A percentile compares a stretch with the other conserved stretches of the same genome.
These are phyloP conservation scores for Litocranius walleri DNA, from an alignment of 2,113 vertebrate genomes.

Conservation along the genomic window DNA sequence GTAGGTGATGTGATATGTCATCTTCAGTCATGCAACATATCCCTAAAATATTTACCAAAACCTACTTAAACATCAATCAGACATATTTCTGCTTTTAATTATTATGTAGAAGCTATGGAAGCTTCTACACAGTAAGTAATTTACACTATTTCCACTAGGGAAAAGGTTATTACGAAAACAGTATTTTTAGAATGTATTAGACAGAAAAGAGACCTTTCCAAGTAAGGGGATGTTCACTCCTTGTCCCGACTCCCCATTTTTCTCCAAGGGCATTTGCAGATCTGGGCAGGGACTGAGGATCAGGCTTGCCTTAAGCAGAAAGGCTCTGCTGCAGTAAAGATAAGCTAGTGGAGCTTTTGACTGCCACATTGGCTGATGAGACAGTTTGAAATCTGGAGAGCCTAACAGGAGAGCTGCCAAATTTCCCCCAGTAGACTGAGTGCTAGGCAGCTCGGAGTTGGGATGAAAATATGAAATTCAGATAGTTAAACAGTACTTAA, in stretches of 20 bases:
- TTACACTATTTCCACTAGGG: not conserved
- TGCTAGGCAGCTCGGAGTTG: not conserved
- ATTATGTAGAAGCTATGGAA: not conserved
- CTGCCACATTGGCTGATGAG: not conserved
- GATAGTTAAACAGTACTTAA: not conserved
- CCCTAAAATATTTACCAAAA: not conserved
- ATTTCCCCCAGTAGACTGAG: not conserved
- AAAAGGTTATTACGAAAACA: not conserved
- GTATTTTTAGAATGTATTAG: not conserved
- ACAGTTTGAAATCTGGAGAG: not conserved
- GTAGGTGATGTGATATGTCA: not conserved
- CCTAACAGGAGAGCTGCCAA: not conserved
- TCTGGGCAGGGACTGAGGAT: not conserved
- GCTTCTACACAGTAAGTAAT: not conserved
- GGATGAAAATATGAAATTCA: not conserved
- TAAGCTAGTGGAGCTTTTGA: not conserved
- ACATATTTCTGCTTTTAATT: not conserved
- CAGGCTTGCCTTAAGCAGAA: not conserved
- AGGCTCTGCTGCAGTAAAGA: not conserved
- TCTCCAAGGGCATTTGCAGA: not conserved
- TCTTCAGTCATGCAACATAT: not conserved
- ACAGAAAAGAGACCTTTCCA: not conserved
- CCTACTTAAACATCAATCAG: not conserved
- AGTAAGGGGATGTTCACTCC: not conserved
- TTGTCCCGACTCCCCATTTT: fast-evolving